phyloP scores from a whole-genome alignment of 2,888 invertebrate species.

The Diabrotica balteata region DNA sequence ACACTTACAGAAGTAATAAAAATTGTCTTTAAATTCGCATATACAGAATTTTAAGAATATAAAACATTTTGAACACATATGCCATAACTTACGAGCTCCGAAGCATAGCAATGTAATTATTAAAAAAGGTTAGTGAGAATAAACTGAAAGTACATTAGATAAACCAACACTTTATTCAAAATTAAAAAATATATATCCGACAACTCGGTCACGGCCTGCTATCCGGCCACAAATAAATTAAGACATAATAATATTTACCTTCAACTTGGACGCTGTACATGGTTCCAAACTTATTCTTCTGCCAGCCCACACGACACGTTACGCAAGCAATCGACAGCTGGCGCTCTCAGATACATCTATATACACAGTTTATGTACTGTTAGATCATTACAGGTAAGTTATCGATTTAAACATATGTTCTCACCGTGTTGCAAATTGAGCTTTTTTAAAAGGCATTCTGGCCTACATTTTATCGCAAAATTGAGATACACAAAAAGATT shows the following conservation, averaged over 20 bases:
- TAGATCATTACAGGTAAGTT: neutral
- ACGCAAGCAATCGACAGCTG: slow-evolving; percentile 15
- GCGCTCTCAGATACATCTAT: neutral
- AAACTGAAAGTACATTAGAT: too few relatives aligned
- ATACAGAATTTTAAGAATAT: too few relatives aligned
- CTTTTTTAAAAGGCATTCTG: too few relatives aligned
- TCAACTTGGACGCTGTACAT: slow-evolving; percentile 25
- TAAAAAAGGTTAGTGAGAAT: too few relatives aligned
- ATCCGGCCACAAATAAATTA: neutral
- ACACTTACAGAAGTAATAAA: too few relatives aligned
- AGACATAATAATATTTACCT: slow-evolving; percentile 26
- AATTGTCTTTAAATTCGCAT: too few relatives aligned
- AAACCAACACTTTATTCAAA: neutral
- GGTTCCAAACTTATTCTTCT: slow-evolving; percentile 10
- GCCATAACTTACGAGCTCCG: too few relatives aligned
- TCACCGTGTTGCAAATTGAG: too few relatives aligned
- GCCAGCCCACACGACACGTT: slow-evolving; percentile 18
- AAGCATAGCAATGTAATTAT: too few relatives aligned
- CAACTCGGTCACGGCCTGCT: slow-evolving; percentile 4
- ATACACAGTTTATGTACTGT: neutral
- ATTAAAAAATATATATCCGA: neutral
- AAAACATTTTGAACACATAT: too few relatives aligned
- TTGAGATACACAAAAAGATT: too few relatives aligned
- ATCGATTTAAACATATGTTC: neutral
- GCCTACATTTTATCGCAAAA: too few relatives aligned